A percentile compares a stretch with the other conserved stretches of the same genome.
These are phyloP conservation scores for Diplodus puntazzo DNA, from an alignment of 2,797 vertebrate genomes.

Conservation along the genomic window DNA sequence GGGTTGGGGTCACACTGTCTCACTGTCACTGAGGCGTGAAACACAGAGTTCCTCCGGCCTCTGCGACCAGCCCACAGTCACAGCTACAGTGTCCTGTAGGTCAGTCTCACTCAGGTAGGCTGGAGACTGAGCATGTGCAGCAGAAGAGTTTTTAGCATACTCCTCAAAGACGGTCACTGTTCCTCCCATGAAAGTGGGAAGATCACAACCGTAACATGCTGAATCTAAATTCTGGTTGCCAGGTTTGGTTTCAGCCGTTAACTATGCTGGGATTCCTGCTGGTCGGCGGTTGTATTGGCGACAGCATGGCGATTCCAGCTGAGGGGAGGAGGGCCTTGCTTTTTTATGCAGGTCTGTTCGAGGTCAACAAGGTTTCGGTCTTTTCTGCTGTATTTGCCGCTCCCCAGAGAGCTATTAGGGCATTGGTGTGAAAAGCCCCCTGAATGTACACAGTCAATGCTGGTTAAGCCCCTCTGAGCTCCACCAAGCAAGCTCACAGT, in stretches of 20 bases:
- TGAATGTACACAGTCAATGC: conserved; percentile 74
- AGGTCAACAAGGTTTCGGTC: conserved; percentile 77
- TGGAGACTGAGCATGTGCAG: conserved; percentile 18
- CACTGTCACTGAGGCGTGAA: conserved; percentile 74
- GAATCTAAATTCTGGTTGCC: conserved; percentile 40
- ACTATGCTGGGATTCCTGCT: conserved; percentile 32
- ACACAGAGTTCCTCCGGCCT: conserved; percentile 63
- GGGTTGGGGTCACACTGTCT: conserved; percentile 76
- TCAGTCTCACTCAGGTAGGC: conserved; percentile 51
- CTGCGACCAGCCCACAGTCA: conserved; percentile 24
- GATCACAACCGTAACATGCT: conserved; percentile 11
- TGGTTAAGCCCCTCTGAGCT: conserved; percentile 72
- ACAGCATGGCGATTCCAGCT: conserved; percentile 47
- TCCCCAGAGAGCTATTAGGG: conserved; percentile 83
- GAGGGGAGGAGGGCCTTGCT: conserved; percentile 60
- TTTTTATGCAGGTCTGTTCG: conserved; percentile 70
- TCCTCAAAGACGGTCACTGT: conserved; percentile 6
- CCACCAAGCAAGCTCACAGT: conserved; percentile 30
- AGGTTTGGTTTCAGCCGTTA: conserved; percentile 41
- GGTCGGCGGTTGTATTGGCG: conserved; percentile 47
- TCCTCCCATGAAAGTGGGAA: conserved; percentile 30
- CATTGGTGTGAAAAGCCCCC: conserved; percentile 80
- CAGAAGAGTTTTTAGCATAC: neutral
- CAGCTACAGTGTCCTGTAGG: conserved; percentile 7
- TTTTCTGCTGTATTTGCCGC: conserved; percentile 85